Conservation (phyloP, 1,140 invertebrate genomes). For the Camponotus floridanus region DNA sequence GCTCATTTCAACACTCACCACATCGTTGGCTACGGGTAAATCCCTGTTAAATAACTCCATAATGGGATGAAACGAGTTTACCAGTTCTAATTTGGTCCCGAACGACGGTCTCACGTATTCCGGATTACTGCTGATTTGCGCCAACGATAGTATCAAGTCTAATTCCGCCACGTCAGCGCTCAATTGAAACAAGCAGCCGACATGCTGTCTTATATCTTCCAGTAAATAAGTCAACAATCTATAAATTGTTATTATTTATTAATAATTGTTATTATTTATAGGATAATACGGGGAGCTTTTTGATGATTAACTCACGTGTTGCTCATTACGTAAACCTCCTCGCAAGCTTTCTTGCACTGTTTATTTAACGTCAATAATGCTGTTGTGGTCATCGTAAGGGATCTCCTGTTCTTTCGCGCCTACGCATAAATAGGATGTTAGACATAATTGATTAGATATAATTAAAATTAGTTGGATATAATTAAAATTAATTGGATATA, state of each 20-base stretch:
- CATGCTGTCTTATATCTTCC: slow-evolving; percentile 89
- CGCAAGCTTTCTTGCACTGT: slow-evolving; percentile 90
- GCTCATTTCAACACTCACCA: slow-evolving; percentile 87
- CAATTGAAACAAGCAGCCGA: slow-evolving; percentile 92
- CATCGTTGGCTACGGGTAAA: slow-evolving; percentile 91
- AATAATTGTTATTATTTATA: neutral
- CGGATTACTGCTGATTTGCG: slow-evolving; percentile 88
- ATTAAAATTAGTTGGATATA: no score
- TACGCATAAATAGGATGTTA: slow-evolving; percentile 81
- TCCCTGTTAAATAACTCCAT: slow-evolving; percentile 89
- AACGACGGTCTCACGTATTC: slow-evolving; percentile 92
- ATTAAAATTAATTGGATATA: no score
- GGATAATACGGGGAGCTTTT: neutral
- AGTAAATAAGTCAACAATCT: slow-evolving; percentile 89
- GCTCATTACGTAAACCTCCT: slow-evolving; percentile 93
- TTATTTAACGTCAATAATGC: slow-evolving; percentile 90
- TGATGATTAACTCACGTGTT: slow-evolving; percentile 88
- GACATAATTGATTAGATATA: neutral
- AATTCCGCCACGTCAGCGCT: slow-evolving; percentile 93
- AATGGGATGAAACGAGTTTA: slow-evolving; percentile 92
- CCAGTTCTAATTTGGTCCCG: slow-evolving; percentile 89
- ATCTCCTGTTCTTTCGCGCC: slow-evolving; percentile 88
- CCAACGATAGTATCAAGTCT: slow-evolving; percentile 92
- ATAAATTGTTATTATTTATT: slow-evolving; percentile 43
- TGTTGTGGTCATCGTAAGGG: slow-evolving; percentile 92